Base-by-base conservation (phyloP, 2,797 vertebrate genomes). In the Microtus californicus region DNA sequence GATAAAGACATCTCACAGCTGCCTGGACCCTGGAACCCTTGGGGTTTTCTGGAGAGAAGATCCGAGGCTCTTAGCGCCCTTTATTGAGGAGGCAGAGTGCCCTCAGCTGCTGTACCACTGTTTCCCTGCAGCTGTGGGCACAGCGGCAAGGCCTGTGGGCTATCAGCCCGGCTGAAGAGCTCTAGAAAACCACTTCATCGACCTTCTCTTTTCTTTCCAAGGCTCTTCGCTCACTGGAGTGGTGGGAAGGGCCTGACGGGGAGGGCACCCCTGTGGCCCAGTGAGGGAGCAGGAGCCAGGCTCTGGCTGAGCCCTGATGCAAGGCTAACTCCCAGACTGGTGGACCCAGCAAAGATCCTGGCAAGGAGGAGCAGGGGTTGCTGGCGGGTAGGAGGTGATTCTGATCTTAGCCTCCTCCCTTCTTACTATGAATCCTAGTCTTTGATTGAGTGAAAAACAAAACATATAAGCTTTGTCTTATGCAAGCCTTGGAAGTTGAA, bases 141-240 rank as follows among this genome's bases (percentile, higher is more conserved):
- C 13, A 13, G 79, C 12, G 61, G 87, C 61, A 87, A 87, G 89
- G 95, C 71, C 77, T 93, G 77, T 27, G 81, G 73, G 83, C 83
- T 77, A 51, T 77, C 61, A 77, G 91, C 80, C 80, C 0, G 0
- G 27, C 59, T 94, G 77, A 63, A 94, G 87, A 54, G 81, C 86
- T 67, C 91, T 95, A 0, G 3, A 89, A 76, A 93, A 10, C 80
- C 59, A 56, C 94, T 95, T 85, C 54, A 91, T 77, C 0, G 2
- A 82, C 79, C 59, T 93, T 81, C 45, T 91, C 88, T 92, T 93
- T 92, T 97, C 90, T 92, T 89, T 89, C 85, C 51, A 82, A 89
- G 73, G 78, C 81, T 93, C 96, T 94, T 69, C 65, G 59, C 29
- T 29, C 73, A 56, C 92, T 74, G 19, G 87, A 92, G 87, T 37